Evolutionary conservation across 2,113 vertebrate species (phyloP).

Genomic region (Alouatta palliata): DNA sequence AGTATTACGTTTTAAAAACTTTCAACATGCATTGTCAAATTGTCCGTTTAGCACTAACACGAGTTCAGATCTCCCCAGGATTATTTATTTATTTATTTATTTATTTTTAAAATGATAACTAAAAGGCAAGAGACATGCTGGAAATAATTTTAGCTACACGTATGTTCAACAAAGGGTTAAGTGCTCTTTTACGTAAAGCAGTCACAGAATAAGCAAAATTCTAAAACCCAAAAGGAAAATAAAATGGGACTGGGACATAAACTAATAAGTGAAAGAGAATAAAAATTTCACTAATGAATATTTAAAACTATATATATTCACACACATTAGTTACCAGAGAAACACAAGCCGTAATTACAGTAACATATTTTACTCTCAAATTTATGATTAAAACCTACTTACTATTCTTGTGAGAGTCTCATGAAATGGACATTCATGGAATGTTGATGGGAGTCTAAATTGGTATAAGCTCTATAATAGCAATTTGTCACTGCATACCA

Average conservation of each 20-base stretch:
- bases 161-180: not conserved
- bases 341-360: conserved; percentile 12
- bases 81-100: not conserved
- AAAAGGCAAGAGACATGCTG: not conserved
- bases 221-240: not conserved
- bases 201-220: not conserved
- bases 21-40: not conserved
- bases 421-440: not conserved
- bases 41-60: not conserved
- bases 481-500: not conserved
- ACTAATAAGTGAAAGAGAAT: conserved; percentile 30
- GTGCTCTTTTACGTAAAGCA: not conserved
- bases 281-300: conserved; percentile 48
- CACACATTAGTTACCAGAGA: conserved; percentile 59
- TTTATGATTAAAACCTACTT: conserved; percentile 47
- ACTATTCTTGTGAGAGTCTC: not conserved
- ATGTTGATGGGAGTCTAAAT: not conserved
- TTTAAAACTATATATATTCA: not conserved
- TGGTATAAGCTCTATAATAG: not conserved
- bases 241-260: not conserved
- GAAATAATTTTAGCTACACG: not conserved
- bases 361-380: conserved; percentile 14
- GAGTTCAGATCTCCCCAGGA: not conserved
- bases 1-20: not conserved
- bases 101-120: not conserved